phyloP scores from a whole-genome alignment of 2,113 vertebrate genomes.

The Phrynosoma blainvillii region DNA sequence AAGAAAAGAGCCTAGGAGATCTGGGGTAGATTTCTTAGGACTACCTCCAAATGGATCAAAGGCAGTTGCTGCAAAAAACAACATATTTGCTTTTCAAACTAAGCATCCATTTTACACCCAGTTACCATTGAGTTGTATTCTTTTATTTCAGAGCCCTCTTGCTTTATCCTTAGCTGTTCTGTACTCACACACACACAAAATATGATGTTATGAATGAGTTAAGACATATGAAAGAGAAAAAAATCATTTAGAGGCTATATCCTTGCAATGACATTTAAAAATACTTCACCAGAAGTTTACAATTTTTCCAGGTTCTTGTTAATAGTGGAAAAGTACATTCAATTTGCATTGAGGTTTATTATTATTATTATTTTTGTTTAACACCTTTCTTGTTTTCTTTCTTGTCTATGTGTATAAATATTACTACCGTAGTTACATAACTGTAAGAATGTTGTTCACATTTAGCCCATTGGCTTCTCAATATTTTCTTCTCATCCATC shows the following conservation, averaged over 20 bases:
- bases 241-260: background rate
- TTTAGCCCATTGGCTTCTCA: background rate
- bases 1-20: conserved; percentile 91
- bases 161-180: background rate
- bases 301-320: background rate
- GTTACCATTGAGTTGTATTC: background rate
- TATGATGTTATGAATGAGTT: background rate
- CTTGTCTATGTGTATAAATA: background rate
- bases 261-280: background rate
- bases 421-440: background rate
- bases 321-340: background rate
- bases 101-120: too few relatives aligned
- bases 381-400: background rate
- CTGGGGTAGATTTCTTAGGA: conserved; percentile 86
- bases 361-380: background rate
- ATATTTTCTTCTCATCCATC: background rate
- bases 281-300: background rate
- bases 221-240: background rate
- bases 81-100: background rate
- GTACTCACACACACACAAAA: background rate
- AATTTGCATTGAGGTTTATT: background rate
- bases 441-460: background rate
- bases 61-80: conserved; percentile 72
- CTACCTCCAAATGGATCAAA: conserved; percentile 92
- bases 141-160: background rate